phyloP scores from a whole-genome alignment of 2,888 invertebrate species.

The Synanthedon myopaeformis region DNA sequence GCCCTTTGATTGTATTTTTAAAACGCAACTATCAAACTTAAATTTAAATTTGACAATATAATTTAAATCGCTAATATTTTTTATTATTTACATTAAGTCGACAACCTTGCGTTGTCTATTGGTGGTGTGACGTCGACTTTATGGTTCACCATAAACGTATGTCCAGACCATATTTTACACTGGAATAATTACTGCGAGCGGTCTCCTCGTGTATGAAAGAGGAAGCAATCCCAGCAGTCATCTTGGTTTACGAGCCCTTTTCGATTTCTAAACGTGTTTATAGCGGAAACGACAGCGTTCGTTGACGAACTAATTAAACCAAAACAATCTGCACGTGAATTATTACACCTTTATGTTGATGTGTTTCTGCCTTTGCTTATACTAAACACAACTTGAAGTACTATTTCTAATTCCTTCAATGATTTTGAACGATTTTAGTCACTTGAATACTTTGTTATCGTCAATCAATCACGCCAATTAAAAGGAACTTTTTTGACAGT shows the following conservation, averaged over 20 bases:
- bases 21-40: too few species aligned
- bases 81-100: too few species aligned
- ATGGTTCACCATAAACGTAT: constrained; percentile 29
- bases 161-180: constrained; percentile 54
- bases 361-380: neutral
- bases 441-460: too few species aligned
- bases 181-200: constrained; percentile 45
- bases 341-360: neutral
- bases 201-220: constrained; percentile 32
- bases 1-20: too few species aligned
- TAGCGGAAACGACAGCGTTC: constrained; percentile 23
- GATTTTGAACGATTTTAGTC: too few species aligned
- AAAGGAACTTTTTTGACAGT: too few species aligned
- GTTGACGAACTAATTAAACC: constrained; percentile 8
- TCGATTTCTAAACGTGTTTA: constrained; percentile 46
- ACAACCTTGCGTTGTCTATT: too few species aligned
- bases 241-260: constrained; percentile 46
- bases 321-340: neutral
- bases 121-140: constrained; percentile 2
- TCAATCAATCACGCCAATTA: too few species aligned
- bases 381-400: neutral
- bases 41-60: neutral
- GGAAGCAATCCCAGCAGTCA: constrained; percentile 49
- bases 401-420: too few species aligned
- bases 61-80: neutral